Evolutionary conservation across 1,140 invertebrate genomes (phyloP).

Genomic region (Drosophila ercepeae): DNA sequence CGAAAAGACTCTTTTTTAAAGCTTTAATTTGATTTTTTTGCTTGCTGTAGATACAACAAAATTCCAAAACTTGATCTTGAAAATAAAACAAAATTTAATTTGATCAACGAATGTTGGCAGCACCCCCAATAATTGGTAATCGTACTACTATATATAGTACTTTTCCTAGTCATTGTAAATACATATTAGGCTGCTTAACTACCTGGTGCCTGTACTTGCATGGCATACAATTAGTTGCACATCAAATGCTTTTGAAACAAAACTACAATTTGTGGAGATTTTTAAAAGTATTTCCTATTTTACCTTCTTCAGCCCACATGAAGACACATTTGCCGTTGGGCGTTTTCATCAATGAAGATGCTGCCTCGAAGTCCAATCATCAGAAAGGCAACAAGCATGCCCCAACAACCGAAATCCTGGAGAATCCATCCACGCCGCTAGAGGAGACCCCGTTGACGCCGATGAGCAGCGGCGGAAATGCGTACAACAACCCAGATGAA

Average conservation of each 20-base stretch:
- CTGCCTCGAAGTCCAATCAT: conserved; percentile 15
- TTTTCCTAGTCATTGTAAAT: neutral
- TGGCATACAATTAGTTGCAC: conserved; percentile 21
- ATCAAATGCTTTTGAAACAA: neutral
- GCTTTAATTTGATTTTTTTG: neutral
- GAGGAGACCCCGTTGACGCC: conserved; percentile 22
- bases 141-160: neutral
- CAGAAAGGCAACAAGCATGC: conserved; percentile 5
- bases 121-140: neutral
- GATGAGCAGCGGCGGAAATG: conserved; percentile 28
- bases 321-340: conserved; percentile 63
- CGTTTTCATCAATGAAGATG: conserved; percentile 51
- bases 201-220: conserved; percentile 14
- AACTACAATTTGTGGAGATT: neutral
- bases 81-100: neutral
- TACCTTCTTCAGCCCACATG: conserved; percentile 56
- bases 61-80: neutral
- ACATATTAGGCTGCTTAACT: neutral
- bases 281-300: conserved; percentile 6
- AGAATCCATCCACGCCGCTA: conserved; percentile 17
- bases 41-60: neutral
- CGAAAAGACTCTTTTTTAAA: neutral
- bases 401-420: neutral
- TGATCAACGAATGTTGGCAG: conserved; percentile 2
- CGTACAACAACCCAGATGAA: conserved; percentile 38